Conservation (phyloP, 2,797 vertebrate species). For the Cynopterus sphinx region DNA sequence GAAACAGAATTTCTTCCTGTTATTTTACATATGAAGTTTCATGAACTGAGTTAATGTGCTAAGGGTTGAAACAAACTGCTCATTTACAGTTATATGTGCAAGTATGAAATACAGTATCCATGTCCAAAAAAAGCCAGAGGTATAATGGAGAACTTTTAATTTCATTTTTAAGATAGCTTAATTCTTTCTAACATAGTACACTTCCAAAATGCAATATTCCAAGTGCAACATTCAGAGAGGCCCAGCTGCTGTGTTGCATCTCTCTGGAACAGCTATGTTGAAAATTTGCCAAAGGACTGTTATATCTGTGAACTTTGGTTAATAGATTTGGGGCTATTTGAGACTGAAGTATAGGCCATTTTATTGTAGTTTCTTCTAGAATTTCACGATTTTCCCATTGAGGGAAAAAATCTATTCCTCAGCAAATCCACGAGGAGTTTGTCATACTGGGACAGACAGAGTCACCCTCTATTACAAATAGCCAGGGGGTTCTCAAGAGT, state of each 20-base stretch:
- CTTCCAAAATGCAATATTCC: conserved; percentile 11
- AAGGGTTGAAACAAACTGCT: conserved; percentile 41
- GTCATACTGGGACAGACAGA: neutral
- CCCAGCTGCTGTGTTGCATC: neutral
- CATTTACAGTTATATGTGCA: conserved; percentile 26
- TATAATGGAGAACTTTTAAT: conserved; percentile 28
- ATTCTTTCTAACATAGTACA: neutral
- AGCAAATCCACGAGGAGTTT: neutral
- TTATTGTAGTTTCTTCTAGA: conserved; percentile 19
- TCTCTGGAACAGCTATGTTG: conserved; percentile 21
- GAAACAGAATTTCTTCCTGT: neutral
- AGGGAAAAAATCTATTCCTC: neutral
- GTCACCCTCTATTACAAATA: neutral
- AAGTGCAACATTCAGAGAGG: neutral
- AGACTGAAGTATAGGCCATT: neutral
- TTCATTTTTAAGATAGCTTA: conserved; percentile 7
- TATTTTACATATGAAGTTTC: conserved; percentile 18
- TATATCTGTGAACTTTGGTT: neutral
- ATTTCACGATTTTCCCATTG: neutral
- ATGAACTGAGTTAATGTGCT: conserved; percentile 34
- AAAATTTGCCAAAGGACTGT: conserved; percentile 38
- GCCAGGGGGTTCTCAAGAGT: neutral
- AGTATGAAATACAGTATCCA: conserved; percentile 19
- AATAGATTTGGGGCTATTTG: conserved; percentile 35
- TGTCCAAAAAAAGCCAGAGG: conserved; percentile 15